phyloP scores from a whole-genome alignment of 2,113 vertebrate genomes.

The Chloebia gouldiae region DNA sequence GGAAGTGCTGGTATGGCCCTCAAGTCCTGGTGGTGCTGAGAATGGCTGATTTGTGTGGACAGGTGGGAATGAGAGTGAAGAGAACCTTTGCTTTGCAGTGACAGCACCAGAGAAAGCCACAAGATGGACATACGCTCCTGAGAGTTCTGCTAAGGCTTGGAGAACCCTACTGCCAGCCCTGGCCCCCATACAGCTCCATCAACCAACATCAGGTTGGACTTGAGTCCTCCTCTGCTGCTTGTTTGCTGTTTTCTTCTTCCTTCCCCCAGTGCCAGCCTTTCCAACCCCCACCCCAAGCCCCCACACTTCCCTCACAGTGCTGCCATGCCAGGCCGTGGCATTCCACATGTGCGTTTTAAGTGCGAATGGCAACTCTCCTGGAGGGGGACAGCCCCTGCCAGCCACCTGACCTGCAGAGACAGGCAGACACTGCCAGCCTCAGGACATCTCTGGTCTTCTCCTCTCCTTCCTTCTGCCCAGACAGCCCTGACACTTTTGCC shows the following conservation, averaged over 20 bases:
- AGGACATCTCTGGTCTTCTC: not conserved
- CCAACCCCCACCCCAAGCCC: not conserved
- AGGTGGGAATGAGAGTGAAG: not conserved
- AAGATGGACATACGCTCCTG: not conserved
- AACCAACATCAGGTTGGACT: not conserved
- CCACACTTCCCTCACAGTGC: accelerated
- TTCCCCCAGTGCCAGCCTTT: not conserved
- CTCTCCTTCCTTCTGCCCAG: not conserved
- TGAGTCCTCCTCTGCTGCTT: not conserved
- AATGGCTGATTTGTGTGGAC: not conserved
- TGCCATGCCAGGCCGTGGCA: not conserved
- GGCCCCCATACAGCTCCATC: not conserved
- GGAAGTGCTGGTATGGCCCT: not conserved
- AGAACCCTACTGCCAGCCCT: not conserved
- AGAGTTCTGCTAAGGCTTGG: not conserved
- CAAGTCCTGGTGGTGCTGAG: not conserved
- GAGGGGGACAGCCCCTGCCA: not conserved
- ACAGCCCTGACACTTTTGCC: not conserved
- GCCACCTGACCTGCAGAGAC: not conserved
- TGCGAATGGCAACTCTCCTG: not conserved
- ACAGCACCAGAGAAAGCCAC: not conserved
- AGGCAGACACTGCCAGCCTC: not conserved
- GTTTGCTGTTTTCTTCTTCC: not conserved
- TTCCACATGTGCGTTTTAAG: not conserved
- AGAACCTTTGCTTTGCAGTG: not conserved